Percentiles rank a stretch among this genome's conserved stretches.
These are phyloP conservation scores for Agrotis puta DNA, from an alignment of 2,888 invertebrate species.

Conservation along the genomic window DNA sequence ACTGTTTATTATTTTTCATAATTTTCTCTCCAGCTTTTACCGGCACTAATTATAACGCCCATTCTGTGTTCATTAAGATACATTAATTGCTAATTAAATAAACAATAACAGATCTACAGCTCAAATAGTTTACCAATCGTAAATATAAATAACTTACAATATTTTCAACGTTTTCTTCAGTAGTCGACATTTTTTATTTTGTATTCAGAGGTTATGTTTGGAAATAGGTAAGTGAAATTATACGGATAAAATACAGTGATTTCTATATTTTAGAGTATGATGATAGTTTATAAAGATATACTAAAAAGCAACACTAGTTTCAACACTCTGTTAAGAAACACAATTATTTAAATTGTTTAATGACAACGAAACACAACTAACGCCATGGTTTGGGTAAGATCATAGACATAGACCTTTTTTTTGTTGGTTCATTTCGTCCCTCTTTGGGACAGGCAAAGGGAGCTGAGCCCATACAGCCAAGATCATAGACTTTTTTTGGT, in stretches of 20 bases:
- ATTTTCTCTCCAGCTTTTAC: not conserved
- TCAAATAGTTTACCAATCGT: not conserved
- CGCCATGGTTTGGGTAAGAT: no score
- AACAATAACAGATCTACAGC: not conserved
- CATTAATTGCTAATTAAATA: not conserved
- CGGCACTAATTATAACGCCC: not conserved
- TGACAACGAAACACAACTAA: constrained; percentile 18
- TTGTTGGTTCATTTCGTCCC: no score
- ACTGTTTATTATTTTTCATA: no score
- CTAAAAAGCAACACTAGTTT: not conserved
- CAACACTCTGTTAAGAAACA: no score
- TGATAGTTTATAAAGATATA: not conserved
- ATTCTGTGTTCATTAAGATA: not conserved
- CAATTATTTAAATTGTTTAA: not conserved
- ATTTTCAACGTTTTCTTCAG: constrained; percentile 76
- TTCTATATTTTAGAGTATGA: not conserved
- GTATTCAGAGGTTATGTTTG: constrained; percentile 48
- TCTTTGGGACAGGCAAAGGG: no score
- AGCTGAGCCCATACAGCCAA: no score
- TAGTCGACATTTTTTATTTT: constrained; percentile 64
- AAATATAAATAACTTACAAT: constrained; percentile 75
- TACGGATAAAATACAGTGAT: not conserved
- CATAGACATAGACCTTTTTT: no score
- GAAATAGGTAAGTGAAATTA: not conserved
- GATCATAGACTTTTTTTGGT: no score